Conservation (phyloP, 2,888 invertebrate genomes). For the Eilema griseolum region DNA sequence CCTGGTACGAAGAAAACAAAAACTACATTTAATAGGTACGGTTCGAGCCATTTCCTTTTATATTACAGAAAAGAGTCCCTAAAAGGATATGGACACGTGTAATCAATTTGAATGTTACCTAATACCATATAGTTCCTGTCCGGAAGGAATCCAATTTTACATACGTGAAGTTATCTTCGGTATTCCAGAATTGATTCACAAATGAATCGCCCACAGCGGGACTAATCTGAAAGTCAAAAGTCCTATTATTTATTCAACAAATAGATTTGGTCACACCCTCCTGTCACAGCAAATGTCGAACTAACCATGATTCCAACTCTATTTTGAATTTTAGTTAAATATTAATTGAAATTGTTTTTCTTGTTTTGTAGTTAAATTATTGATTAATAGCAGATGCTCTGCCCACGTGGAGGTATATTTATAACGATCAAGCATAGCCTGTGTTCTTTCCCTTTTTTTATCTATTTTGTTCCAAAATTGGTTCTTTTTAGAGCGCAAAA, state of each 20-base stretch:
- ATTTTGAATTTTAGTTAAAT: not conserved
- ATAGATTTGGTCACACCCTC: constrained; percentile 20
- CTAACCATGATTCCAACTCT: not conserved
- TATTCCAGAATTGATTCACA: constrained; percentile 31
- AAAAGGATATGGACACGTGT: constrained; percentile 47
- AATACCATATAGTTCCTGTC: constrained; percentile 39
- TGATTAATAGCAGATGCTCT: constrained; percentile 9
- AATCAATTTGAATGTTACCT: constrained; percentile 48
- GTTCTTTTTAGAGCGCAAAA: too few relatives aligned
- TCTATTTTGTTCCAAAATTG: too few relatives aligned
- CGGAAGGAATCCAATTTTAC: constrained; percentile 41
- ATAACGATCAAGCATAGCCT: too few relatives aligned
- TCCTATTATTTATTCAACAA: constrained; percentile 32
- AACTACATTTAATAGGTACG: constrained; percentile 34
- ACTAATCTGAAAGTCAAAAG: constrained; percentile 31
- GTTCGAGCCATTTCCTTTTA: constrained; percentile 41
- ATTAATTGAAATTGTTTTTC: not conserved
- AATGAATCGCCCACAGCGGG: constrained; percentile 28
- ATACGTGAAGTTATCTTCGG: constrained; percentile 38
- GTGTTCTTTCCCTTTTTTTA: too few relatives aligned
- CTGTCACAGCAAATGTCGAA: not conserved
- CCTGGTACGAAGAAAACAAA: constrained; percentile 36
- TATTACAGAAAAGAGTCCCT: constrained; percentile 45
- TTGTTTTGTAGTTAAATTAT: constrained; percentile 25
- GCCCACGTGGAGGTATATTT: too few relatives aligned